These are phyloP conservation scores for Paramormyrops hopkinsi DNA, from an alignment of 2,797 vertebrate genomes.

Conservation along the genomic window DNA sequence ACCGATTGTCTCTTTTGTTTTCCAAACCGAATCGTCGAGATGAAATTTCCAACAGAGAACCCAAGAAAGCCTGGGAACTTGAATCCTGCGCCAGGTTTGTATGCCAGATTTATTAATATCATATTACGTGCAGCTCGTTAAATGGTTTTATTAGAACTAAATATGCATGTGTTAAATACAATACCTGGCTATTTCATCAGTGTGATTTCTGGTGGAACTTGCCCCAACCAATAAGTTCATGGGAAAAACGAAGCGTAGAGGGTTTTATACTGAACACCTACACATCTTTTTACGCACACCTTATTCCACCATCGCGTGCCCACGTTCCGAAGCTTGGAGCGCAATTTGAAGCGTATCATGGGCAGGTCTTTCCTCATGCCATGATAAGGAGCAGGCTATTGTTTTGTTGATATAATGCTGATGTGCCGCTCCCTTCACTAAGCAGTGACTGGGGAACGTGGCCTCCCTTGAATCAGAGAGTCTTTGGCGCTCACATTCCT, in stretches of 20 bases:
- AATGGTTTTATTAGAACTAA: background rate
- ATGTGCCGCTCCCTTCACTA: slow-evolving; percentile 10
- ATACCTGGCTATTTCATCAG: background rate
- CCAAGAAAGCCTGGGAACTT: slow-evolving; percentile 96
- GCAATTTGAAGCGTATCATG: background rate
- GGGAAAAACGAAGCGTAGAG: background rate
- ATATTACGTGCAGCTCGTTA: slow-evolving; percentile 1
- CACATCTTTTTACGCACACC: background rate
- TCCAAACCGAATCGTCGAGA: slow-evolving; percentile 66
- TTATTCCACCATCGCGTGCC: background rate
- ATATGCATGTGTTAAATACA: background rate
- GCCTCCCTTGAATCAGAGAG: background rate
- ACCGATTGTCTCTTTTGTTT: slow-evolving; percentile 34
- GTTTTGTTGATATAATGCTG: slow-evolving; percentile 6
- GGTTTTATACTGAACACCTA: background rate
- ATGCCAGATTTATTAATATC: slow-evolving; percentile 29
- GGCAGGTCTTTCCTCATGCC: background rate
- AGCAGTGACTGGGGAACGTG: background rate
- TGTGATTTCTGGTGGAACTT: background rate
- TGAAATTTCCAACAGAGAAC: slow-evolving; percentile 98
- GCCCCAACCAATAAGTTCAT: background rate
- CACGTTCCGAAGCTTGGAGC: background rate
- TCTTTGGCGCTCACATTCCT: background rate
- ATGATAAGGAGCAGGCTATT: background rate
- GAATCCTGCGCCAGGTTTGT: slow-evolving; percentile 91